Base-by-base conservation (phyloP, 2,888 invertebrate genomes). In the Diploptera punctata region DNA sequence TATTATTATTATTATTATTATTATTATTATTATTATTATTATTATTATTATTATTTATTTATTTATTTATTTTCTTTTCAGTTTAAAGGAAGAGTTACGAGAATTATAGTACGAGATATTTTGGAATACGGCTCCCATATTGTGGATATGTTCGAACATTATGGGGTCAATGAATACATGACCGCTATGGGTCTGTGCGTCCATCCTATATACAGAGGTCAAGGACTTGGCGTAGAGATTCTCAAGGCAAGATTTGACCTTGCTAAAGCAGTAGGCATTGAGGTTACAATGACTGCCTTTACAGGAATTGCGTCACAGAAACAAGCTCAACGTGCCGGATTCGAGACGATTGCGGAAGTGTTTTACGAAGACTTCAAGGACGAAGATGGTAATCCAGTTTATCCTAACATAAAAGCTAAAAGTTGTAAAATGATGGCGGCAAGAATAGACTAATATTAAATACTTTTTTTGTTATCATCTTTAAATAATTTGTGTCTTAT, bases 171-270 rank as follows among this genome's bases (percentile, higher is more conserved):
- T 38, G 79, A 80, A 68, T 85, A 85, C 74, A 77, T 87, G 73
- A 83, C 82, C 0, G 87, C 86, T 0, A 83, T 84, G 70, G 87
- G 87, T 0, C 80, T 87, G 77, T 86, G 86, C 49, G 86, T 87
- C 3, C 80, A 80, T 26, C 84, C 84, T 0, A 76, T 80, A 7
- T 86, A 84, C 84, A 78, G 86, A 5, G 86, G 86, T 0, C 77
- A 81, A 68, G 81, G 81, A 0, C 81, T 87, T 7, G 87, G 86
- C 1, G 81, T 81, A 76, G 82, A 84, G 76, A 79, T 87, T 9
- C 76, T 87, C 49, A 78, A 79, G 62, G 83, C 86, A 16, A 82
- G 86, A 85, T 85, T 57, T 13, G 62, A 69, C 13, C 61, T 74
- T 3, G 67, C 62, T 21, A 44, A 54, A 33, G 74, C 74, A 1